phyloP scores from a whole-genome alignment of 2,113 vertebrate genomes.

The Pholis gunnellus region DNA sequence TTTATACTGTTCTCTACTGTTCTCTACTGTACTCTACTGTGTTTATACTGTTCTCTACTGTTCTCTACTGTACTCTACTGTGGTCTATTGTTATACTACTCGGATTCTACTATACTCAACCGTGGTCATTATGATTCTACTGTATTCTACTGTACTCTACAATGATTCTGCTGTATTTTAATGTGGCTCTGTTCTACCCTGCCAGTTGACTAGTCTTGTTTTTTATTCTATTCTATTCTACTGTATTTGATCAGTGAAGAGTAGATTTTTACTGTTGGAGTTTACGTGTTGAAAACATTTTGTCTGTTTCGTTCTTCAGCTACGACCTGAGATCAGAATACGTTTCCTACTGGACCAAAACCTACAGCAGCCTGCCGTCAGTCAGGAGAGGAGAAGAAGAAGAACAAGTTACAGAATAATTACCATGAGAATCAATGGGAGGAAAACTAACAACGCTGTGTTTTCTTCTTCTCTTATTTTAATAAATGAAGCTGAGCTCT shows the following conservation, averaged over 20 bases:
- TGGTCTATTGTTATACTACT: too few relatives aligned
- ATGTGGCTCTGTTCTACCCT: background rate
- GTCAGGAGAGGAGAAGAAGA: background rate
- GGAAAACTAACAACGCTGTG: too few relatives aligned
- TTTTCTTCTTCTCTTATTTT: background rate
- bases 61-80: background rate
- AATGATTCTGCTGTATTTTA: too few relatives aligned
- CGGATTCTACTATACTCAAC: too few relatives aligned
- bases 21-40: too few relatives aligned
- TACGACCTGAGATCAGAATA: constrained; percentile 60
- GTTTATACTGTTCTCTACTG: too few relatives aligned
- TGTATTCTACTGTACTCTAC: too few relatives aligned
- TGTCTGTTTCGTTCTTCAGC: constrained; percentile 32
- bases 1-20: too few relatives aligned
- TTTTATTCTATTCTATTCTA: background rate
- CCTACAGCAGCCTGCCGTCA: constrained; percentile 52
- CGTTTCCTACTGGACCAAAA: constrained; percentile 62
- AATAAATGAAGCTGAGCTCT: background rate
- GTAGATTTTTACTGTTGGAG: background rate
- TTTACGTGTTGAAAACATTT: too few relatives aligned
- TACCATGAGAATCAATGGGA: too few relatives aligned
- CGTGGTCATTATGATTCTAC: too few relatives aligned
- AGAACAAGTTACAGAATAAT: background rate
- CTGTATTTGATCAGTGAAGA: background rate
- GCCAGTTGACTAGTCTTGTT: background rate